Base-by-base conservation (phyloP, 2,888 invertebrate species). In the Leptura quadrifasciata region DNA sequence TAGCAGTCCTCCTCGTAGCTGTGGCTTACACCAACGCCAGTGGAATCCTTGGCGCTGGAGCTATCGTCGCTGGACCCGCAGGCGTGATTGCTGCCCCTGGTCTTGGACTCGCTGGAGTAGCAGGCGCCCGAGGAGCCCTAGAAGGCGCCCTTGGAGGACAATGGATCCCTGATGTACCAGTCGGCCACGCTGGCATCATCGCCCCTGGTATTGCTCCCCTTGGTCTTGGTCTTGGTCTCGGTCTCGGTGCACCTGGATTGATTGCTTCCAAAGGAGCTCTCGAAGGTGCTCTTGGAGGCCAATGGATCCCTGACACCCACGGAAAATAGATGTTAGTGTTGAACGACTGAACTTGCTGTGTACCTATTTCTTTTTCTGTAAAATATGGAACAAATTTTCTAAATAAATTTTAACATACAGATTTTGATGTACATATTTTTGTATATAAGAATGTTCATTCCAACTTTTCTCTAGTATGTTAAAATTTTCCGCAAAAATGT, bases 261-360 rank as follows among this genome's bases (percentile, higher is more conserved):
- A 18, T 72, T n/a, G 74, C 68, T n/a, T 76, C 81, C 65, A 79
- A 72, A 76, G 81, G 81, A 52, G 70, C 79, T 8, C 21, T 81
- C 9, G 81, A 80, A 76, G 79, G 80, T 60, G 82, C 81, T 65
- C 74, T 82, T 21, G 85, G 85, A 80, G 85, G 85, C 31, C 84
- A 85, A 81, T 85, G 84, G 82, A 81, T 85, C 54, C 85, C 85
- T 21, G 85, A 85, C 75, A 78, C 80, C 71, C 83, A 76, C 65
- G 81, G 81, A 54, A 76, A 82, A 72, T 78, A 81, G 75, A 55
- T 24, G 74, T 57, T 73, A 58, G 76, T 72, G 73, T 72, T 76
- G 76, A 72, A 57, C 72, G 72, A 76, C 57, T 72, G 75, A 76
- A 61, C n/a, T 58, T 63, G 68, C 69, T 52, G 60, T 57, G 63